These are phyloP conservation scores for Drosophila prolongata DNA, from an alignment of 2,888 invertebrate species.

Conservation along the genomic window DNA sequence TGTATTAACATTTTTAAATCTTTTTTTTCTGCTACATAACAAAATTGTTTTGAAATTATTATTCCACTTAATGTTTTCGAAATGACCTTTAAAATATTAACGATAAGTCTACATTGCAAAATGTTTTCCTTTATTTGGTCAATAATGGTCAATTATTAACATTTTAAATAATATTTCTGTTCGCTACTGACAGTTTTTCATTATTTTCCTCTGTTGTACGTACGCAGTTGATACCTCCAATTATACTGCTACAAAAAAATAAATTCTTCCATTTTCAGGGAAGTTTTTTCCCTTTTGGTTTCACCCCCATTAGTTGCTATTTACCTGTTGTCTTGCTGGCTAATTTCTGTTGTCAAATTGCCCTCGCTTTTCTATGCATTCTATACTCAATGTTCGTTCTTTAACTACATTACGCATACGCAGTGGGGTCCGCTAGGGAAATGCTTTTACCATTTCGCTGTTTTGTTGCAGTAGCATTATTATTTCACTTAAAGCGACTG, in stretches of 20 bases:
- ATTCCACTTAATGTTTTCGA: too few species aligned
- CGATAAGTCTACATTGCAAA: neutral
- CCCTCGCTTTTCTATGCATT: slow-evolving; percentile 1
- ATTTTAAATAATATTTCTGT: neutral
- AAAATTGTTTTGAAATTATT: too few species aligned
- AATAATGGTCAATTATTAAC: neutral
- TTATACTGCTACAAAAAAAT: neutral
- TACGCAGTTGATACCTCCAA: too few species aligned
- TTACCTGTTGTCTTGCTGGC: slow-evolving; percentile 3
- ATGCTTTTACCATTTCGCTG: slow-evolving; percentile 1
- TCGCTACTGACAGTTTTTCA: neutral
- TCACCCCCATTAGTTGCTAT: neutral
- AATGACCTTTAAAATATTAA: too few species aligned
- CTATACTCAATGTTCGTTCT: neutral
- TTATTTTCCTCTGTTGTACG: neutral
- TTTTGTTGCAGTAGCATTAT: slow-evolving; percentile 6
- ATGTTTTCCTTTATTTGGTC: neutral
- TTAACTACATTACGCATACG: slow-evolving; percentile 63
- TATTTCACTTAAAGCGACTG: slow-evolving; percentile 37
- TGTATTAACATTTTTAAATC: too few species aligned
- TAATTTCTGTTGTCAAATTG: slow-evolving; percentile 13
- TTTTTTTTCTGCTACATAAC: too few species aligned
- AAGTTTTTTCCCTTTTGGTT: neutral
- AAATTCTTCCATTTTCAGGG: neutral
- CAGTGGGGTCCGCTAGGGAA: slow-evolving; percentile 33